A percentile compares a stretch with the other conserved stretches of the same genome.
phyloP scores from a whole-genome alignment of 2,888 invertebrate species.

The Nephrotoma guestfalica region DNA sequence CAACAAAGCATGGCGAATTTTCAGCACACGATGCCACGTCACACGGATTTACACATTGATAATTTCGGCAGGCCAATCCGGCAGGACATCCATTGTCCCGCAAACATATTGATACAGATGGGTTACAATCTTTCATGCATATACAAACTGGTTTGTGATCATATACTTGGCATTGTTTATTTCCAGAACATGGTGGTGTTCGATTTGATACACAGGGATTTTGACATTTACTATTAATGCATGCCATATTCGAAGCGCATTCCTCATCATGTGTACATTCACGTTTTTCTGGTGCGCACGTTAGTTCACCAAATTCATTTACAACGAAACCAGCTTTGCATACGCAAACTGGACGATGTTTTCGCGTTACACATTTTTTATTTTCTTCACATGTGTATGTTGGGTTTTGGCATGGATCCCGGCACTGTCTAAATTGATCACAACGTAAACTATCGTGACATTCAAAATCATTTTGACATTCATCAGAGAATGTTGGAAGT shows the following conservation, averaged over 20 bases:
- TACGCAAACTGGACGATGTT: constrained; percentile 72
- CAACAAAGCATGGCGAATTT: constrained; percentile 80
- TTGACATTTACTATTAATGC: constrained; percentile 68
- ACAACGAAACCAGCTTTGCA: constrained; percentile 81
- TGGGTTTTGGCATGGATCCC: constrained; percentile 59
- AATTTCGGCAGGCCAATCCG: constrained; percentile 73
- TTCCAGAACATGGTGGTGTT: constrained; percentile 55
- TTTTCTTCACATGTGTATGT: constrained; percentile 60
- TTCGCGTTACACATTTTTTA: constrained; percentile 77
- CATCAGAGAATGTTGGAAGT: constrained; percentile 36
- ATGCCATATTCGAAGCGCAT: constrained; percentile 75
- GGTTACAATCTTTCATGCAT: constrained; percentile 75
- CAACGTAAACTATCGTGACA: constrained; percentile 66
- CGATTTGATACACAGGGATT: constrained; percentile 63
- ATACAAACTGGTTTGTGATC: constrained; percentile 78
- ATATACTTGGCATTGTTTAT: constrained; percentile 75
- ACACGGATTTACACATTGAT: constrained; percentile 84
- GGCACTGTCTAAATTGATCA: constrained; percentile 56
- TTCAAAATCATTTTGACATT: constrained; percentile 51
- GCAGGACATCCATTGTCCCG: constrained; percentile 79
- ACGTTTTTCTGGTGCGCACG: constrained; percentile 67
- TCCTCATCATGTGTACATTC: constrained; percentile 71
- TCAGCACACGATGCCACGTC: constrained; percentile 69
- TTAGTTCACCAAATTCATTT: constrained; percentile 73
- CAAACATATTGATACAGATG: constrained; percentile 74